phyloP scores from a whole-genome alignment of 2,888 invertebrate species.

The Apotomis turbidana region DNA sequence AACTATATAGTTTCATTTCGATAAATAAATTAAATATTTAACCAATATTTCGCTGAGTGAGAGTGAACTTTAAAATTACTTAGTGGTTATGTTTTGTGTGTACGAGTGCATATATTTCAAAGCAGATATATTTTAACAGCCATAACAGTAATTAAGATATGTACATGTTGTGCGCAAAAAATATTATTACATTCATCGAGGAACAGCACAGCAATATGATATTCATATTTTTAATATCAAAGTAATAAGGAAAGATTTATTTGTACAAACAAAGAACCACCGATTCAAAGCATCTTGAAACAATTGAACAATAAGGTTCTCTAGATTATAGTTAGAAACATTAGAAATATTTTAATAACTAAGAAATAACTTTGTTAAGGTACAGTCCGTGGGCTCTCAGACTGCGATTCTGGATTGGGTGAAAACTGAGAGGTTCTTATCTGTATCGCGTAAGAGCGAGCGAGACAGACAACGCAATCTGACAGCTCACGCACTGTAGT shows the following conservation, averaged over 20 bases:
- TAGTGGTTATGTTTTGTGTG: constrained; percentile 11
- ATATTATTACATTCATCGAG: constrained; percentile 25
- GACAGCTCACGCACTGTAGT: neutral
- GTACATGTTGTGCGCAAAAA: constrained; percentile 19
- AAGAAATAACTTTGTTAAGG: constrained; percentile 9
- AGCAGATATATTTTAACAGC: constrained; percentile 22
- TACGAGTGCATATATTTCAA: constrained; percentile 13
- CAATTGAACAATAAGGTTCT: constrained; percentile 4
- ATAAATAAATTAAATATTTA: neutral
- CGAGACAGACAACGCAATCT: too few relatives aligned
- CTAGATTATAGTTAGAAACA: constrained; percentile 3
- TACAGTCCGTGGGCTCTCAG: neutral
- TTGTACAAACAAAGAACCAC: constrained; percentile 13
- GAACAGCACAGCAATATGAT: constrained; percentile 27
- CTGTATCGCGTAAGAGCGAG: too few relatives aligned
- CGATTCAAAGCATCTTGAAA: constrained; percentile 3
- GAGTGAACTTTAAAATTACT: constrained; percentile 16
- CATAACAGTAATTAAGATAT: constrained; percentile 21
- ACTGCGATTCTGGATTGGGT: too few relatives aligned
- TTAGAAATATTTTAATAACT: constrained; percentile 11
- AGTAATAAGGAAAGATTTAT: constrained; percentile 10
- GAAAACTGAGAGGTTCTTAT: too few relatives aligned
- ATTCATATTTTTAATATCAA: constrained; percentile 29
- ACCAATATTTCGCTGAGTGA: neutral
- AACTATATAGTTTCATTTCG: neutral